Percentiles rank a stretch among this genome's conserved stretches.
Conservation (phyloP, 2,113 vertebrate genomes). For the Oreocharis arfaki region DNA sequence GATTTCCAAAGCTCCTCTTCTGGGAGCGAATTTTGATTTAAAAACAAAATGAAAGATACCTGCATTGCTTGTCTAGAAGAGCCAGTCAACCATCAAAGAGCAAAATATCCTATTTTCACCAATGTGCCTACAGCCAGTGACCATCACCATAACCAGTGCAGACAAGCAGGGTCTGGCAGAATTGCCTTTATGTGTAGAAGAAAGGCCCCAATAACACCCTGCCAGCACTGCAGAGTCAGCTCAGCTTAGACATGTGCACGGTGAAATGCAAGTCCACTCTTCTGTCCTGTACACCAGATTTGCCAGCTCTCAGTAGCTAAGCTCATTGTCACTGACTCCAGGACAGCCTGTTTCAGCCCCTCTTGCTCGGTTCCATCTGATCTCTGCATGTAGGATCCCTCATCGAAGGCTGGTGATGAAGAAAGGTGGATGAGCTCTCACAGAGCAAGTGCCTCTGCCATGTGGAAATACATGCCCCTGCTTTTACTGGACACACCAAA, state of each 20-base stretch:
- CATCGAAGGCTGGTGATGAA: not conserved
- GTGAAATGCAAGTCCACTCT: fast-evolving
- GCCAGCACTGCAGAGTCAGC: not conserved
- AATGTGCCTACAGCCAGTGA: not conserved
- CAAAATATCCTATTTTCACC: not conserved
- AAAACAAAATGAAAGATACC: not conserved
- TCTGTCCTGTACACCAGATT: not conserved
- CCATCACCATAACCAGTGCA: not conserved
- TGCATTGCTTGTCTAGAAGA: not conserved
- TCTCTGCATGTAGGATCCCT: not conserved
- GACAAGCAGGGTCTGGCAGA: not conserved
- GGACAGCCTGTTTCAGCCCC: not conserved
- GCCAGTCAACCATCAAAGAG: not conserved
- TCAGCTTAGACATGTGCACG: fast-evolving
- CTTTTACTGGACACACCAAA: not conserved
- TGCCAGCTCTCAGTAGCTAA: not conserved
- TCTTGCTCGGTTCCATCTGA: not conserved
- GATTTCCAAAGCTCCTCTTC: not conserved
- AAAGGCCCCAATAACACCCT: not conserved
- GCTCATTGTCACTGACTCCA: not conserved
- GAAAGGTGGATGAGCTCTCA: not conserved
- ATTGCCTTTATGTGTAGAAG: not conserved
- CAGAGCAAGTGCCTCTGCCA: not conserved
- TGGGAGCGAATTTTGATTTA: not conserved
- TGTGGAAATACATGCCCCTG: not conserved